Conservation (phyloP, 2,113 vertebrate species). For the Hippocampus comes region DNA sequence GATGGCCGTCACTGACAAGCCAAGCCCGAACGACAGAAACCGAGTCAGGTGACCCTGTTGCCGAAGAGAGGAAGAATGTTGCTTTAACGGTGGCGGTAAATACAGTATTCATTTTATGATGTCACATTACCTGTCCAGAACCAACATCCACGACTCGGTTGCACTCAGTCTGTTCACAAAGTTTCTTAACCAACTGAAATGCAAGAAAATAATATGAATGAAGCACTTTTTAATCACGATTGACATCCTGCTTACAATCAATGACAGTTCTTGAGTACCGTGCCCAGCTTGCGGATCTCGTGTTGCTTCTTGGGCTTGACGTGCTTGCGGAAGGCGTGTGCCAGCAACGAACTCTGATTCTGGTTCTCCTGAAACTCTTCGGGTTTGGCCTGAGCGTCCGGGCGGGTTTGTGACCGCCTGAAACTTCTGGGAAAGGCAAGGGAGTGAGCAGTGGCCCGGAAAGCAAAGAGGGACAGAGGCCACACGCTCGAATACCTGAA, state of each 20-base stretch:
- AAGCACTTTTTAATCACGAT: background rate
- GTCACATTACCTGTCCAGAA: constrained; percentile 84
- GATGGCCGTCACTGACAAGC: constrained; percentile 79
- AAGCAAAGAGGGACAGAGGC: constrained; percentile 86
- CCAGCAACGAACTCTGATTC: constrained; percentile 81
- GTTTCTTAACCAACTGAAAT: constrained; percentile 78
- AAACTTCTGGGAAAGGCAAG: constrained; percentile 75
- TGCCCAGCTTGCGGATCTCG: constrained; percentile 81
- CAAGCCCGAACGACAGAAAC: constrained; percentile 82
- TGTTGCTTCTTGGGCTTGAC: constrained; percentile 94
- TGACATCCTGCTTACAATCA: background rate
- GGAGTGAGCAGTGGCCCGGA: constrained; percentile 73
- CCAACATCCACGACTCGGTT: constrained; percentile 82
- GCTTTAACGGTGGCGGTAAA: background rate
- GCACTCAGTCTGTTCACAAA: constrained; percentile 77
- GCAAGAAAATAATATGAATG: background rate
- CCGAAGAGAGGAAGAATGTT: background rate
- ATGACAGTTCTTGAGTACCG: constrained; percentile 54
- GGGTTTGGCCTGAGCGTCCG: constrained; percentile 33
- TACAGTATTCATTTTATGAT: background rate
- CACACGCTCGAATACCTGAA: constrained; percentile 79
- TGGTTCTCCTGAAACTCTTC: constrained; percentile 79
- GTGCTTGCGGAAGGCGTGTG: constrained; percentile 84
- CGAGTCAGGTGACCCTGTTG: constrained; percentile 86
- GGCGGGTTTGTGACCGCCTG: background rate